Evolutionary conservation across 23 tunicate genomes (phyloP).

Genomic region (Aplidium turbinatum): DNA sequence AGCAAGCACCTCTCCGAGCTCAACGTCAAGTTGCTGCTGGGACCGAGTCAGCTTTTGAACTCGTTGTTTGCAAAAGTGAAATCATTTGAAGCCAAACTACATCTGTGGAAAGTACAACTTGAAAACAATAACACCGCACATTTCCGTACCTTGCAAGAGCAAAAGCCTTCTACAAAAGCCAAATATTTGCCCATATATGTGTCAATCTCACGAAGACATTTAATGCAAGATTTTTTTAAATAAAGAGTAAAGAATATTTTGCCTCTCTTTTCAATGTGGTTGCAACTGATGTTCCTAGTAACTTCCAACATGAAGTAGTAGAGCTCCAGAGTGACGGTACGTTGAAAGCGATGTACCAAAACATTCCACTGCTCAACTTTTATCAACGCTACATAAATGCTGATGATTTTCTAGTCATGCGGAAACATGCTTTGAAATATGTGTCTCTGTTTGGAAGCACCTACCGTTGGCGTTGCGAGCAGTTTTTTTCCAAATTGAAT

Average conservation of each 20-base stretch:
- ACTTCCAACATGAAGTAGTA: slow-evolving; percentile 47
- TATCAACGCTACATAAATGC: too few relatives aligned
- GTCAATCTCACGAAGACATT: slow-evolving; percentile 48
- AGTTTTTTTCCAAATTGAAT: too few relatives aligned
- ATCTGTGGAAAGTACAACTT: slow-evolving; percentile 68
- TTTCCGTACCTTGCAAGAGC: slow-evolving; percentile 70
- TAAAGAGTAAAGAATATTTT: slow-evolving; percentile 59
- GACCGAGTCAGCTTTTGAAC: slow-evolving; percentile 67
- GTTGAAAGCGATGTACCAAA: slow-evolving; percentile 47
- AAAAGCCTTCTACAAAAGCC: slow-evolving; percentile 67
- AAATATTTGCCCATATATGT: slow-evolving; percentile 65
- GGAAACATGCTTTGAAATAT: too few relatives aligned
- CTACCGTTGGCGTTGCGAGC: too few relatives aligned
- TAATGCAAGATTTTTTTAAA: slow-evolving; percentile 60
- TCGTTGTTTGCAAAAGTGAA: slow-evolving; percentile 55
- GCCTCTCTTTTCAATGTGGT: slow-evolving; percentile 58
- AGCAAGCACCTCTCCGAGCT: slow-evolving; percentile 60
- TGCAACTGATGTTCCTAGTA: slow-evolving; percentile 56
- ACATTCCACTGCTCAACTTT: too few relatives aligned
- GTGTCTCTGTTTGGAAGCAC: too few relatives aligned
- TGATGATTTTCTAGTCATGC: too few relatives aligned
- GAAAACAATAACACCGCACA: slow-evolving; percentile 63
- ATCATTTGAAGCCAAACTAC: slow-evolving; percentile 60
- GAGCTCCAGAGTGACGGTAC: slow-evolving; percentile 33
- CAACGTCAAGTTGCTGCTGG: slow-evolving; percentile 51